Conservation (phyloP, 23 tunicate genomes). For the Clavelina lepadiformis region DNA sequence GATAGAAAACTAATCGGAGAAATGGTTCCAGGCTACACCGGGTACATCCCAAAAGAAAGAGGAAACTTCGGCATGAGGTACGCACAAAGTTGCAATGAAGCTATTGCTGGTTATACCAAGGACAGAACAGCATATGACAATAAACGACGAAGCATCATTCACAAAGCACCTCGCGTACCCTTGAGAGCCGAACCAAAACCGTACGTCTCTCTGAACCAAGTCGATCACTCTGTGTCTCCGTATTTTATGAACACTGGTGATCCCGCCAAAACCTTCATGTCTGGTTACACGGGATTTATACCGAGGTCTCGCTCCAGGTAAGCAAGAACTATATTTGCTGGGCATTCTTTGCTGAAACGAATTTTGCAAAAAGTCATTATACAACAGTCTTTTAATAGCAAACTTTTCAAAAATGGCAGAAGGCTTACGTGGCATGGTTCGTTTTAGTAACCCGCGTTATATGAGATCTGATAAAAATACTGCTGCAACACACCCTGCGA, state of each 20-base stretch:
- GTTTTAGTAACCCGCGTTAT: too few relatives aligned
- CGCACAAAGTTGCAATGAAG: constrained; percentile 64
- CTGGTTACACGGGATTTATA: constrained; percentile 92
- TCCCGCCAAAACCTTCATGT: constrained; percentile 71
- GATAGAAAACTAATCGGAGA: constrained; percentile 59
- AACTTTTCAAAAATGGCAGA: too few relatives aligned
- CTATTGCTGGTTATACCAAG: constrained; percentile 29
- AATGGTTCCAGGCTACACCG: constrained; percentile 97
- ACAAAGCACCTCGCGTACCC: constrained; percentile 28
- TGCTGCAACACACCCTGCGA: too few relatives aligned
- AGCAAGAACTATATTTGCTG: not conserved
- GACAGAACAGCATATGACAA: constrained; percentile 2
- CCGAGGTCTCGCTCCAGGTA: constrained; percentile 82
- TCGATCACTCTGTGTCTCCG: constrained; percentile 75
- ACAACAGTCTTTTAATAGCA: too few relatives aligned
- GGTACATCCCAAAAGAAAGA: constrained; percentile 71
- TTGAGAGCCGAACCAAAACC: constrained; percentile 48
- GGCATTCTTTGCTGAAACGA: too few relatives aligned
- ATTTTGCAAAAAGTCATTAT: too few relatives aligned
- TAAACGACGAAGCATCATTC: not conserved
- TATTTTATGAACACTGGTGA: constrained; percentile 58
- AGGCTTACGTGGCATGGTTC: too few relatives aligned
- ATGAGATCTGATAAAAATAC: too few relatives aligned
- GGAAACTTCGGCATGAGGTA: constrained; percentile 83
- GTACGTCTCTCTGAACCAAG: constrained; percentile 57